Evolutionary conservation across 37 sponge, comb jelly and placozoan genomes (phyloP), one percentile per base, ranked within the genome.

Genomic region (Halichondria panicea): DNA sequence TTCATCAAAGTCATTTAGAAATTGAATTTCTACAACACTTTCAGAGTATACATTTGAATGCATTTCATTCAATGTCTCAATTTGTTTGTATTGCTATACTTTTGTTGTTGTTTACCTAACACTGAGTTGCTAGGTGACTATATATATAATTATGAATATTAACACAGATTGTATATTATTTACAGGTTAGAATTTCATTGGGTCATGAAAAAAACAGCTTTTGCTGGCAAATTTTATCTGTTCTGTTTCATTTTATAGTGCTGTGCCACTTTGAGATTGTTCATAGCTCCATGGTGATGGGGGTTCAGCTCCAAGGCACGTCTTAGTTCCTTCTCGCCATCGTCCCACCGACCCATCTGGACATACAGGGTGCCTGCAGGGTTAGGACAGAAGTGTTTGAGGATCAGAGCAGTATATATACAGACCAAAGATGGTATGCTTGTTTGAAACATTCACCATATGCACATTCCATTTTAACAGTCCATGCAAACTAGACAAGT

Each of bases 241-340:
- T 75, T 31, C 35, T 22, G 52, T 32, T 68, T 60, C 37, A 75
- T 84, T 74, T 75, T 87, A 35, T 90, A 69, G 73, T 87, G 87
- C 12, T 92, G 64, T 1, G 87, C 81, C 11, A 94, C 95, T 28
- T 88, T 84, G 42, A 94, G 81, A 79, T 94, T 94, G 63, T 94
- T 94, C 18, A 45, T 45, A 39, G 95, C 95, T 43, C 95, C 95
- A 43, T 43, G 37, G 74, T 93, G 94, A 35, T 64, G 42, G 31
- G 94, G 92, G 35, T 94, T 83, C 25, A 94, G 68, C 60, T 59
- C 22, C 22, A 94, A 77, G 1, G 89, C 92, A 33, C 77, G 74
- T 31, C 63, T 63, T 9, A 94, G 74, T 60, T 80, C 53, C 30
- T 35, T 31, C 55, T 94, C 92, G 43, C 84, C 89, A 19, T 88